Base-by-base conservation (phyloP, 2,113 vertebrate genomes). In the Nycticebus coucang region DNA sequence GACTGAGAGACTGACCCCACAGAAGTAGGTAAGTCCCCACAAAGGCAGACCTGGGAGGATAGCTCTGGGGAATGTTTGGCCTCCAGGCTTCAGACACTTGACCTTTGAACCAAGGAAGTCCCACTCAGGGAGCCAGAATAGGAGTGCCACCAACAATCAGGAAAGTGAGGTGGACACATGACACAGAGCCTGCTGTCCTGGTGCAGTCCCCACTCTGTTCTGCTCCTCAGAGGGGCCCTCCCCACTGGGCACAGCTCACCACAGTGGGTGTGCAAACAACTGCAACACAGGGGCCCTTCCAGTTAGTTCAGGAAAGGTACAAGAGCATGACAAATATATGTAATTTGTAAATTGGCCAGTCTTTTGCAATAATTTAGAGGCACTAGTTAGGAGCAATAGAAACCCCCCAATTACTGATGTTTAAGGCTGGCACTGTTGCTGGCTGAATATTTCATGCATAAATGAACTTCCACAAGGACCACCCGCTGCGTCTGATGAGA, bases 361-460 rank as follows among this genome's bases (percentile, higher is more conserved):
- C 98, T 98, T 99, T 98, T 98, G 98, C 98, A 98, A 98, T 99
- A 99, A 99, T 99, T 99, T 98, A 99, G 98, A 98, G 98, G 98
- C 98, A 93, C 98, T 98, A 98, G 98, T 99, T 99, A 98, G 97
- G 88, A 97, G 98, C 98, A 98, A 99, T 98, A 98, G 98, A 98
- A 98, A 98, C 98, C 98, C 98, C 98, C 98, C 98, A 98, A 99
- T 99, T 99, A 99, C 98, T 98, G 98, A 98, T 99, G 98, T 98
- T 99, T 99, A 99, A 98, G 98, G 98, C 98, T 98, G 98, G 98
- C 98, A 98, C 98, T 99, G 98, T 98, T 98, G 98, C 98, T 98
- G 98, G 97, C 98, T 98, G 98, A 98, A 99, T 99, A 99, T 99
- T 99, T 99, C 98, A 99, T 99, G 98, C 98, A 99, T 98, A 99